Evolutionary conservation across 2,888 invertebrate species (phyloP).

Genomic region (Drosophila meridionalis): DNA sequence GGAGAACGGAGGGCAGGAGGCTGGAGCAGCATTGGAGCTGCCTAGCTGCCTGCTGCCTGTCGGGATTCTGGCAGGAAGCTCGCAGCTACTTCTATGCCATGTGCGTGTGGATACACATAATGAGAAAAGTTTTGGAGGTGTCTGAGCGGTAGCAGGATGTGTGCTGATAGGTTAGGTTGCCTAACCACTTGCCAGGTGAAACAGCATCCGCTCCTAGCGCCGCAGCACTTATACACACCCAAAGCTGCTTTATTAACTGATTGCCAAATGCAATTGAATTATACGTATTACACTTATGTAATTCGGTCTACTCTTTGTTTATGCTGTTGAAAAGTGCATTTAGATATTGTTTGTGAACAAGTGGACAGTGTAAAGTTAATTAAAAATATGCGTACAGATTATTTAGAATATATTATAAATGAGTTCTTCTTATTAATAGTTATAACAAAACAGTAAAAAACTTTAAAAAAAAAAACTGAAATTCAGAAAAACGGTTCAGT

Average conservation of each 20-base stretch:
- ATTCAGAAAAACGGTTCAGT: too few relatives aligned
- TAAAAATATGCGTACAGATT: too few relatives aligned
- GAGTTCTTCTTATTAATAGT: too few relatives aligned
- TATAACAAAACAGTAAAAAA: too few relatives aligned
- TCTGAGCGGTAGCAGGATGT: conserved; percentile 31
- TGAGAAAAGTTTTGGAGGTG: conserved; percentile 71
- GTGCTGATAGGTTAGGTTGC: conserved; percentile 22
- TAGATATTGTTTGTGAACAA: too few relatives aligned
- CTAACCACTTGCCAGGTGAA: conserved; percentile 17
- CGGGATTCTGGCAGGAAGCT: conserved; percentile 45
- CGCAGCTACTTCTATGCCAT: conserved; percentile 28
- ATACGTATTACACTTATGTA: background rate
- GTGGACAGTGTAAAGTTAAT: too few relatives aligned
- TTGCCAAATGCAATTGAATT: conserved; percentile 12
- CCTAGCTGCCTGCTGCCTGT: background rate
- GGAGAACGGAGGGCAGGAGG: background rate
- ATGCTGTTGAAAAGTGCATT: too few relatives aligned
- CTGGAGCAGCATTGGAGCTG: background rate
- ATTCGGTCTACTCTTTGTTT: background rate
- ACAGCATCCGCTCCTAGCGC: conserved; percentile 11
- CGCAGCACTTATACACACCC: background rate
- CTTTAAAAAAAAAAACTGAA: too few relatives aligned
- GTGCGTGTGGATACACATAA: conserved; percentile 47
- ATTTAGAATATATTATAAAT: too few relatives aligned
- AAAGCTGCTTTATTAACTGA: conserved; percentile 5